Conservation (phyloP, 2,888 invertebrate genomes). For the Itoplectis maculator region DNA sequence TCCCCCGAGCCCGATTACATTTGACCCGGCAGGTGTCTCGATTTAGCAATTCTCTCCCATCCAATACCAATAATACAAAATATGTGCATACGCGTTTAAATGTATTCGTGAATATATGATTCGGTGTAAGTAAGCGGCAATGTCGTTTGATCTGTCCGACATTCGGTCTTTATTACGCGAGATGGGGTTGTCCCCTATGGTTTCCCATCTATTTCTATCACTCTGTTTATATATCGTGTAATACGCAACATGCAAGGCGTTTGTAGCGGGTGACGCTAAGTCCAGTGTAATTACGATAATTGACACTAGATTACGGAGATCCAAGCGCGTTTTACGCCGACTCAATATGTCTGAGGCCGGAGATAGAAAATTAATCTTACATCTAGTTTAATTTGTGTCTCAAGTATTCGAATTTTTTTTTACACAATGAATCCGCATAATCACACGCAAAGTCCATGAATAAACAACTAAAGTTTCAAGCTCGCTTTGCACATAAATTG, state of each 20-base stretch:
- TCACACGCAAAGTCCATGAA: no score
- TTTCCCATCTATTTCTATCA: conserved; percentile 8
- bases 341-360: background rate
- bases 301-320: conserved; percentile 34
- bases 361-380: background rate
- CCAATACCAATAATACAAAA: conserved; percentile 6
- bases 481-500: background rate
- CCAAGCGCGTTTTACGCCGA: conserved; percentile 7
- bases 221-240: conserved; percentile 7
- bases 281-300: conserved; percentile 55
- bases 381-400: background rate
- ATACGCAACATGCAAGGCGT: background rate
- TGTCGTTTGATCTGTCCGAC: conserved; percentile 74
- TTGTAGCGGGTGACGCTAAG: background rate
- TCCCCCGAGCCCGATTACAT: conserved; percentile 76
- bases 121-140: conserved; percentile 45
- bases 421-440: no score
- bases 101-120: conserved; percentile 27
- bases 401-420: no score
- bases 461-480: no score
- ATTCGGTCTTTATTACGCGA: conserved; percentile 56
- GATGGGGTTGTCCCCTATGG: conserved; percentile 27
- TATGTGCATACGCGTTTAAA: background rate
- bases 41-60: conserved; percentile 62
- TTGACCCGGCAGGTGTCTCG: conserved; percentile 81